These are phyloP conservation scores for Guaruba guarouba DNA, from an alignment of 2,113 vertebrate species.

Conservation along the genomic window DNA sequence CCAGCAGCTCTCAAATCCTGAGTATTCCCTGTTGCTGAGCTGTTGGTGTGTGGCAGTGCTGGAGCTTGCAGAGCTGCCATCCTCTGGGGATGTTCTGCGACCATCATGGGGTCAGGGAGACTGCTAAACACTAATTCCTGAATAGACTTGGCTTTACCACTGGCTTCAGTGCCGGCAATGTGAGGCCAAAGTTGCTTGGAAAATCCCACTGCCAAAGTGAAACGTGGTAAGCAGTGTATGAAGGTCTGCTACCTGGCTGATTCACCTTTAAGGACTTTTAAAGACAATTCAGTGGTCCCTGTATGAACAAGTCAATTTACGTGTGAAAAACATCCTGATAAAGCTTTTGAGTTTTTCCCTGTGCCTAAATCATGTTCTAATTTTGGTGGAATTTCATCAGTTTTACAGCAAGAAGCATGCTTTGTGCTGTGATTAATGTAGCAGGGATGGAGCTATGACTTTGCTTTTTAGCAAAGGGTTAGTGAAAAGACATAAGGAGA, in stretches of 20 bases:
- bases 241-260: not conserved
- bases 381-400: not conserved
- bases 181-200: not conserved
- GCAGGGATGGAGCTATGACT: not conserved
- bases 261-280: not conserved
- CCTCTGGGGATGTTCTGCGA: not conserved
- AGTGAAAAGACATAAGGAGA: not conserved
- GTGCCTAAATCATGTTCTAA: not conserved
- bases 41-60: not conserved
- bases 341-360: not conserved
- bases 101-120: not conserved
- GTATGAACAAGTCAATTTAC: not conserved
- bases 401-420: not conserved
- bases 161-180: not conserved
- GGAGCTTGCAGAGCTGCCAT: not conserved
- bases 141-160: not conserved
- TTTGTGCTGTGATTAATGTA: not conserved
- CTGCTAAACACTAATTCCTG: not conserved
- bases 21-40: not conserved
- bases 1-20: not conserved
- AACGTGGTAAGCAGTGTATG: not conserved
- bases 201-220: not conserved
- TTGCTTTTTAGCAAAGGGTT: not conserved
- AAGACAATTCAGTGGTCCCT: not conserved
- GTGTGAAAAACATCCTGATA: accelerated